These are phyloP conservation scores for Watsonalla binaria DNA, from an alignment of 2,888 invertebrate genomes.

Conservation along the genomic window DNA sequence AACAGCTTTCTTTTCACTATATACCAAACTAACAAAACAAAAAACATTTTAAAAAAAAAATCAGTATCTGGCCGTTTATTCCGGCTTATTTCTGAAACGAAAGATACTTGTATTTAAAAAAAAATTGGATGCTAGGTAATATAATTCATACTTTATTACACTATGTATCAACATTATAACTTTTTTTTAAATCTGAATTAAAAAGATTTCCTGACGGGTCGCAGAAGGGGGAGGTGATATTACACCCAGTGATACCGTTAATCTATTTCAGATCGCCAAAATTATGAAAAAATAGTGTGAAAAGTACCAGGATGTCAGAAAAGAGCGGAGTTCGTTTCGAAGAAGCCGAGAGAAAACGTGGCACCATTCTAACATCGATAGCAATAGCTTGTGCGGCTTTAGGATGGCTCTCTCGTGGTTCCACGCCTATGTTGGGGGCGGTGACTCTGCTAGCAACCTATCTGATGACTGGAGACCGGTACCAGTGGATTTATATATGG, in stretches of 20 bases:
- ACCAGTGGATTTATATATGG: slow-evolving; percentile 72
- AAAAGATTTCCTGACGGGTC: no score
- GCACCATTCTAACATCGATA: slow-evolving; percentile 42
- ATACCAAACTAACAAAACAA: no score
- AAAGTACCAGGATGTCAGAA: slow-evolving; percentile 62
- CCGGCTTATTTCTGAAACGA: no score
- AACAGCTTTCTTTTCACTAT: no score
- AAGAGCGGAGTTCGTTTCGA: slow-evolving; percentile 63
- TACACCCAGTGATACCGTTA: neutral
- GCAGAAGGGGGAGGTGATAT: no score
- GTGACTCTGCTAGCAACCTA: slow-evolving; percentile 46
- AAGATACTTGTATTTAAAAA: no score
- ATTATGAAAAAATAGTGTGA: slow-evolving; percentile 29
- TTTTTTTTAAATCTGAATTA: no score
- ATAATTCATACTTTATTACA: no score
- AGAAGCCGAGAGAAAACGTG: slow-evolving; percentile 56
- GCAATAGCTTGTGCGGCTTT: slow-evolving; percentile 33
- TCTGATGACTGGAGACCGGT: slow-evolving; percentile 64
- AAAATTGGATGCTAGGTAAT: no score
- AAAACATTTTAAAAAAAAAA: no score
- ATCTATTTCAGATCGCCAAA: slow-evolving; percentile 19
- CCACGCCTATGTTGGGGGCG: slow-evolving; percentile 32
- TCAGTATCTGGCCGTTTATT: no score
- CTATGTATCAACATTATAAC: no score
- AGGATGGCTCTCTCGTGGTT: slow-evolving; percentile 45